phyloP scores from a whole-genome alignment of 2,797 vertebrate genomes.

The Danio kyathit region DNA sequence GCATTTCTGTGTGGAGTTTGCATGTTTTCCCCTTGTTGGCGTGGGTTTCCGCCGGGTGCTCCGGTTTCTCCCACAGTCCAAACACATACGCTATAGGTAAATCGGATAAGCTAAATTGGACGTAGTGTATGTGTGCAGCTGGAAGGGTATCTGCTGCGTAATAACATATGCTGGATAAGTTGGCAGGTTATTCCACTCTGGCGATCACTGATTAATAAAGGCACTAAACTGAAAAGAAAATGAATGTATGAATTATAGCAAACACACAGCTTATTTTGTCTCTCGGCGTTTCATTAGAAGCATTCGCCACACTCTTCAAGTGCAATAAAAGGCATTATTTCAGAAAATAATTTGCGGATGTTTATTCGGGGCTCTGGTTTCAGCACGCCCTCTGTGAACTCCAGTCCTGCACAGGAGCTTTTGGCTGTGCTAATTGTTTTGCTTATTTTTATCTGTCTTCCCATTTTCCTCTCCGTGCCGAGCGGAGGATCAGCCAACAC shows the following conservation, averaged over 20 bases:
- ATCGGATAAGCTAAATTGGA: no score
- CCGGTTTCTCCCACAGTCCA: no score
- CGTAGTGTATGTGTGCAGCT: no score
- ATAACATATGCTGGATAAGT: no score
- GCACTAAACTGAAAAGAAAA: no score
- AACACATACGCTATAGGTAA: no score
- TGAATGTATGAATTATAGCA: background rate
- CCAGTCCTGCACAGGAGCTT: conserved; percentile 56
- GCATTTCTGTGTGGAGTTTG: no score
- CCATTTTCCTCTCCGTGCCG: conserved; percentile 56
- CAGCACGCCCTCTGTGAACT: conserved; percentile 19
- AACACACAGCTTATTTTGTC: background rate
- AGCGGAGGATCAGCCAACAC: conserved; percentile 59
- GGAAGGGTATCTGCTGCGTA: no score
- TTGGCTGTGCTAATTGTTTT: conserved; percentile 59
- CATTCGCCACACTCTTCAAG: background rate
- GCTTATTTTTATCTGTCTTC: conserved; percentile 64
- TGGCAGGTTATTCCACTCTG: no score
- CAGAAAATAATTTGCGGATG: background rate
- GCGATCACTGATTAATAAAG: no score
- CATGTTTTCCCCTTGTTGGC: no score
- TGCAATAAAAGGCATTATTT: background rate
- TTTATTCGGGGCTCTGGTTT: conserved; percentile 23
- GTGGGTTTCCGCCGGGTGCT: no score
- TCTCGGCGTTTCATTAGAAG: background rate